Percentiles rank a stretch among this genome's conserved stretches.
Evolutionary conservation across 92 coral and sea anemone genomes (phyloP).

Genomic region (Micromussa lordhowensis): DNA sequence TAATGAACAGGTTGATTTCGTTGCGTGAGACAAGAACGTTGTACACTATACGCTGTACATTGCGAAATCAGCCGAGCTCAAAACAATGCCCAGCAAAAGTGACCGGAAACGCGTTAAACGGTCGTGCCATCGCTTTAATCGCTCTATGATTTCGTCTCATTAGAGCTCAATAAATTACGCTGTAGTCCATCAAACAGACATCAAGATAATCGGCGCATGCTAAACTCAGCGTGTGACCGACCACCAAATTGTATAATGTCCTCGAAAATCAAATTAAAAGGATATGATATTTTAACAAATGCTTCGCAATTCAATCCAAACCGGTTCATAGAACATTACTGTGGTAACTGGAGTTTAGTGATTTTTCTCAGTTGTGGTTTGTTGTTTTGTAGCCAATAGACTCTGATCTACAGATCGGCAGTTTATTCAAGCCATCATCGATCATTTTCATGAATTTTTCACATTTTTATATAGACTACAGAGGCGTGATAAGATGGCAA

Average conservation of each 20-base stretch:
- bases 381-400: neutral
- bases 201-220: constrained; percentile 16
- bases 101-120: constrained; percentile 46
- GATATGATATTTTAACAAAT: neutral
- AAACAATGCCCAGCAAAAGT: neutral
- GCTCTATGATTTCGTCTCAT: constrained; percentile 38
- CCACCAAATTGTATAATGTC: neutral
- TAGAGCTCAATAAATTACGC: constrained; percentile 40
- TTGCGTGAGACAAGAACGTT: neutral
- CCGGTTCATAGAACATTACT: neutral
- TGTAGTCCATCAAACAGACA: constrained; percentile 31
- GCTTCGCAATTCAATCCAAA: neutral
- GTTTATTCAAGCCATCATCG: neutral
- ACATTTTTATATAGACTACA: neutral
- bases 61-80: constrained; percentile 12
- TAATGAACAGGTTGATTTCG: neutral
- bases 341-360: neutral
- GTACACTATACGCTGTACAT: neutral
- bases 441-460: neutral
- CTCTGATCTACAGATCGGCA: neutral
- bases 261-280: neutral
- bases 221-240: neutral
- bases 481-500: neutral
- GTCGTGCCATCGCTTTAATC: constrained; percentile 24
- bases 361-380: neutral